Evolutionary conservation across 2,797 vertebrate species (phyloP).

Genomic region (Eurystomus glaucurus): DNA sequence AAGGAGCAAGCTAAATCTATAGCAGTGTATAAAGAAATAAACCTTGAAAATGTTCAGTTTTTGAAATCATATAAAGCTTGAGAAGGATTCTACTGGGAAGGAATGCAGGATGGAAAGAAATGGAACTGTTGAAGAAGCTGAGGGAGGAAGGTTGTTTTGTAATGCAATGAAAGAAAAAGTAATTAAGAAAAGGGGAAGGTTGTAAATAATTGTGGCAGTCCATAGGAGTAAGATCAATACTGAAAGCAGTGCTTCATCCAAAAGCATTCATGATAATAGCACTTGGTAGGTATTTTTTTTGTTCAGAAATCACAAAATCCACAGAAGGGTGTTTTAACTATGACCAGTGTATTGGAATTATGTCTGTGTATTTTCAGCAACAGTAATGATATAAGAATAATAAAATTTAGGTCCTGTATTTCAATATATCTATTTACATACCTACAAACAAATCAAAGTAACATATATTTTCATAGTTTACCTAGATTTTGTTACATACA

Average conservation of each 20-base stretch:
- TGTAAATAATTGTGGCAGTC: background rate
- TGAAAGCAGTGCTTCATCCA: background rate
- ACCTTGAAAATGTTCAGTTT: background rate
- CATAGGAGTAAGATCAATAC: background rate
- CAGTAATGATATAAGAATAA: background rate
- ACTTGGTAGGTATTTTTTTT: background rate
- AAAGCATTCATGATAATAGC: background rate
- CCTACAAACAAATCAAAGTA: background rate
- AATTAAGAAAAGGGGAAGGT: background rate
- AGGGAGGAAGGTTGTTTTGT: background rate
- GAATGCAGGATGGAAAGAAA: background rate
- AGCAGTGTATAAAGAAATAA: background rate
- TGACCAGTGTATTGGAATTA: background rate
- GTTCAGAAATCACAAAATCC: background rate
- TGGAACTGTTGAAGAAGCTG: background rate
- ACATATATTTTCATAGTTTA: background rate
- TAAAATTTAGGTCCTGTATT: background rate
- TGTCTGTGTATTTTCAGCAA: background rate
- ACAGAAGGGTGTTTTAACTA: background rate
- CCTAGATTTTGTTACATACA: background rate
- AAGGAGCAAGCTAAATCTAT: background rate
- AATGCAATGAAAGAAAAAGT: background rate
- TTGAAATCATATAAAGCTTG: background rate
- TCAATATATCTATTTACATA: background rate
- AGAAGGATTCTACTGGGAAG: background rate